Evolutionary conservation across 2,113 vertebrate genomes (phyloP).

Genomic region (Hirundichthys speculiger): DNA sequence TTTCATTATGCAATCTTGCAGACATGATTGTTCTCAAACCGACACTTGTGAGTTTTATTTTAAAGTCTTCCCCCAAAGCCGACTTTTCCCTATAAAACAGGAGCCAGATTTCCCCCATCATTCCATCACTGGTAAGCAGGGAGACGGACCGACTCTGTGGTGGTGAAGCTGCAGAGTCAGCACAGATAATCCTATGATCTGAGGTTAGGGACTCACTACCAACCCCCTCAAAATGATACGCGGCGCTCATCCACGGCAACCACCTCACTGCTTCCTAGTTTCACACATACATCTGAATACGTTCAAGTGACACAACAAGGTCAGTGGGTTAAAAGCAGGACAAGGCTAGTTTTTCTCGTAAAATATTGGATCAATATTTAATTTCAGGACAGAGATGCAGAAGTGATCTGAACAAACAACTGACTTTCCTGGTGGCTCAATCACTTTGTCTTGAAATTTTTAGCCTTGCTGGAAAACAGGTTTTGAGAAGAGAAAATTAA

Average conservation of each 20-base stretch:
- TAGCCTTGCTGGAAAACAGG: no score
- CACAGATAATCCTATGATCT: constrained; percentile 8
- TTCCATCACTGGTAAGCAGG: no score
- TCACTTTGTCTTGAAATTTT: no score
- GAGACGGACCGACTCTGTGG: background rate
- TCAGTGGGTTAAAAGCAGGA: background rate
- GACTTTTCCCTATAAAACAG: background rate
- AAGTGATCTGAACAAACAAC: no score
- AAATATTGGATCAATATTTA: background rate
- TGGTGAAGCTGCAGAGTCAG: background rate
- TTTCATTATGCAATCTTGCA: no score
- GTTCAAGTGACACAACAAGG: background rate
- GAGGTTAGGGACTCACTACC: background rate
- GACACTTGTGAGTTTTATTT: no score
- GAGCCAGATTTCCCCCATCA: background rate
- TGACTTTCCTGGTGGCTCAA: no score
- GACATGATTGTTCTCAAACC: no score
- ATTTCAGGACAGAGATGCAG: no score
- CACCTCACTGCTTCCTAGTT: background rate
- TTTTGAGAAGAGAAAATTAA: no score
- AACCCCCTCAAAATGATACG: background rate
- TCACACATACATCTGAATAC: background rate
- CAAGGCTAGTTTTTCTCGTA: no score
- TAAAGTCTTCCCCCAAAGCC: no score
- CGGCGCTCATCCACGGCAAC: background rate